Evolutionary conservation across 2,113 vertebrate genomes (phyloP).

Genomic region (Atrichornis clamosus): DNA sequence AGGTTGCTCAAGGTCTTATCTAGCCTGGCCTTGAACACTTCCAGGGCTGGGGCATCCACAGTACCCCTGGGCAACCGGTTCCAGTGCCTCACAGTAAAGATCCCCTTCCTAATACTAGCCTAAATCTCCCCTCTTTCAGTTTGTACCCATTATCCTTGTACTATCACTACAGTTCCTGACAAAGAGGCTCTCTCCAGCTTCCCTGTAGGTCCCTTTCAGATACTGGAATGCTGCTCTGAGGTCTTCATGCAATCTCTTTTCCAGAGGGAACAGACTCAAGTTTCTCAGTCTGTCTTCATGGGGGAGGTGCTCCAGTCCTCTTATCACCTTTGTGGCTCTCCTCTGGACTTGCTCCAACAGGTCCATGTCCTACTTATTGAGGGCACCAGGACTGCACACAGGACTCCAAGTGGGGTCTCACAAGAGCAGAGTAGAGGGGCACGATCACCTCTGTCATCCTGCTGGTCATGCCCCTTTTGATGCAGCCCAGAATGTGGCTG

Average conservation of each 20-base stretch:
- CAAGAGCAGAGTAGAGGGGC: not conserved
- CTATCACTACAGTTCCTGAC: not conserved
- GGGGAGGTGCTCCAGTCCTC: not conserved
- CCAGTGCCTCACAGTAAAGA: not conserved
- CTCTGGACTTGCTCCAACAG: not conserved
- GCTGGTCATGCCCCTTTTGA: rapidly evolving
- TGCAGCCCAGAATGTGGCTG: not conserved
- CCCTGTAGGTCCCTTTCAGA: not conserved
- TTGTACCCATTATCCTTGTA: not conserved
- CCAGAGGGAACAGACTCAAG: not conserved
- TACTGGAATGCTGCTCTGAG: not conserved
- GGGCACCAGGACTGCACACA: too few species aligned
- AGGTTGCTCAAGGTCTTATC: not conserved
- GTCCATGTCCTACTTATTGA: too few species aligned
- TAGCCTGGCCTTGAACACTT: not conserved
- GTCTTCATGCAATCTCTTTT: not conserved
- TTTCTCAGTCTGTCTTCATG: not conserved
- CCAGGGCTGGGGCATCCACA: not conserved
- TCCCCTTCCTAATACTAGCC: not conserved
- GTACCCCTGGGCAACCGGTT: not conserved
- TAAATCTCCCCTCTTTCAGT: not conserved
- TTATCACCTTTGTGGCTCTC: rapidly evolving
- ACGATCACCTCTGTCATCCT: not conserved
- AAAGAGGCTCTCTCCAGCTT: not conserved
- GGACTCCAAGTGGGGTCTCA: not conserved